Evolutionary conservation across 2,888 invertebrate species (phyloP).

Genomic region (Peribatodes rhomboidaria): DNA sequence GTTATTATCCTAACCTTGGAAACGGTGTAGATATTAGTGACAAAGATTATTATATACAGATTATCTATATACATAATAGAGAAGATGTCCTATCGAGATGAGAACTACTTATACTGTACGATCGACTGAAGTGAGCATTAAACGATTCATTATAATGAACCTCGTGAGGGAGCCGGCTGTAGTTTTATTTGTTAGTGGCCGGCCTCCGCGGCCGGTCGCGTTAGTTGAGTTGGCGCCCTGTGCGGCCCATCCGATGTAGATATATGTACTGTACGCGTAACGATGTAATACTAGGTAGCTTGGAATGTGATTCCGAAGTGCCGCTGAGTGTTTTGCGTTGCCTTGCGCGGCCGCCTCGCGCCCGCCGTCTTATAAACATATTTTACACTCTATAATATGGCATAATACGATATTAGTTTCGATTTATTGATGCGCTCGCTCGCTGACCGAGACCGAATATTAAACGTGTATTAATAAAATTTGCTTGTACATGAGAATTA

Average conservation of each 20-base stretch:
- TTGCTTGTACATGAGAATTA: slow-evolving; percentile 92
- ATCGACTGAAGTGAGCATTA: slow-evolving; percentile 81
- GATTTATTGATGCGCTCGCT: slow-evolving; percentile 72
- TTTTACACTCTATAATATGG: slow-evolving; percentile 84
- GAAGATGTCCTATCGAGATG: slow-evolving; percentile 83
- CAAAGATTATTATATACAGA: slow-evolving; percentile 86
- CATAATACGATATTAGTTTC: slow-evolving; percentile 84
- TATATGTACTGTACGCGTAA: slow-evolving; percentile 53
- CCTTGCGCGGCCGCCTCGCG: slow-evolving; percentile 67
- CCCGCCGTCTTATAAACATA: slow-evolving; percentile 72
- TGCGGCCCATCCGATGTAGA: slow-evolving; percentile 59
- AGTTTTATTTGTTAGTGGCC: slow-evolving; percentile 68
- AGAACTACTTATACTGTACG: slow-evolving; percentile 80
- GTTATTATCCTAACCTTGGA: slow-evolving; percentile 81
- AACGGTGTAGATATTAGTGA: slow-evolving; percentile 86
- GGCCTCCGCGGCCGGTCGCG: slow-evolving; percentile 57
- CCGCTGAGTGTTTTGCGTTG: slow-evolving; percentile 72
- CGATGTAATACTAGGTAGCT: slow-evolving; percentile 68
- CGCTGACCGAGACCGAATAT: slow-evolving; percentile 73
- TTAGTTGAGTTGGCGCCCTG: neutral
- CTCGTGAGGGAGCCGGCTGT: slow-evolving; percentile 75
- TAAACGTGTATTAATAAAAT: slow-evolving; percentile 87
- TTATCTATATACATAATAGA: slow-evolving; percentile 86
- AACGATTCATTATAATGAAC: slow-evolving; percentile 75
- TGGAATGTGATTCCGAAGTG: slow-evolving; percentile 81